Conservation (phyloP, 2,888 invertebrate species). For the Tipula lateralis region DNA sequence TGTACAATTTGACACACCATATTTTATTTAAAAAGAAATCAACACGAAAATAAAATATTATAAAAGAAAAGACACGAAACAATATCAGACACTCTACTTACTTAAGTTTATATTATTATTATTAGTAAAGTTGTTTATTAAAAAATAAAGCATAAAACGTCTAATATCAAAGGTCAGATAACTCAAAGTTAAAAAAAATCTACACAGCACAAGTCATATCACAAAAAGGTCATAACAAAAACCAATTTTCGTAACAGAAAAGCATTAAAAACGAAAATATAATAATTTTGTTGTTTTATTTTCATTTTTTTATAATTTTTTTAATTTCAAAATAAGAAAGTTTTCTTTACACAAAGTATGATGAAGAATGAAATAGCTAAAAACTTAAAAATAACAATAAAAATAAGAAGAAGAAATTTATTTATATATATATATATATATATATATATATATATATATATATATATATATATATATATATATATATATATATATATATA, state of each 20-base stretch:
- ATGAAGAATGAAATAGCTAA: neutral
- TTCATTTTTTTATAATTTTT: neutral
- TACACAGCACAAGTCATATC: constrained; percentile 6
- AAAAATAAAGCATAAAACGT: neutral
- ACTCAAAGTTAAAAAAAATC: neutral
- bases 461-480: neutral
- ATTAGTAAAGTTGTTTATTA: neutral
- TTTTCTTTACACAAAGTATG: neutral
- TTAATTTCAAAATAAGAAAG: constrained; percentile 11
- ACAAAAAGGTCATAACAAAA: neutral
- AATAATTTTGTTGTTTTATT: neutral
- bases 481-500: neutral
- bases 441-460: neutral
- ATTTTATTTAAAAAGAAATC: neutral
- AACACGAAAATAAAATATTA: no score
- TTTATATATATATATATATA: neutral
- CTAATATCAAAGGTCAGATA: neutral
- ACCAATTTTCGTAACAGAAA: constrained; percentile 5
- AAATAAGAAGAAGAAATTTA: neutral
- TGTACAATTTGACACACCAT: neutral
- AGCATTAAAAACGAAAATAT: neutral
- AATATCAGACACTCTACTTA: neutral
- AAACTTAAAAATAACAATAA: constrained; percentile 6
- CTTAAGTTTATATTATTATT: neutral
- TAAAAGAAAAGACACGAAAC: neutral